Evolutionary conservation across 2,113 vertebrate species (phyloP).

Genomic region (Tragelaphus scriptus): DNA sequence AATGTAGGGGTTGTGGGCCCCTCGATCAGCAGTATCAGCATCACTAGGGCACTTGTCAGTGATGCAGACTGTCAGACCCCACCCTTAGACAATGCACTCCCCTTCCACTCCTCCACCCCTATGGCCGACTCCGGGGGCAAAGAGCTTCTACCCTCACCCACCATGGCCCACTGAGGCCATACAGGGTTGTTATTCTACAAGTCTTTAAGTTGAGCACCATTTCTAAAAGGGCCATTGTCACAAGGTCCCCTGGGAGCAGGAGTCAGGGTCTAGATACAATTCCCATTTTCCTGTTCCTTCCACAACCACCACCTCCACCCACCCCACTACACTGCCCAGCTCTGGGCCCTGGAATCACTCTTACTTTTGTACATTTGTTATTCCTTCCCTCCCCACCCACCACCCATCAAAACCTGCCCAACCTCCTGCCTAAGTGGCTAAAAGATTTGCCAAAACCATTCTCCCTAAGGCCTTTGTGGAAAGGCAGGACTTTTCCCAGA

Average conservation of each 20-base stretch:
- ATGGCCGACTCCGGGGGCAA: background rate
- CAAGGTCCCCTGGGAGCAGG: background rate
- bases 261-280: background rate
- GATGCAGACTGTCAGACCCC: background rate
- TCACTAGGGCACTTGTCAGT: background rate
- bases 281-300: background rate
- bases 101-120: too few species aligned
- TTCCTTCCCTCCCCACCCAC: background rate
- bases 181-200: background rate
- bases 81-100: background rate
- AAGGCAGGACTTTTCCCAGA: background rate
- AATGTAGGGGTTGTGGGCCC: background rate
- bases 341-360: background rate
- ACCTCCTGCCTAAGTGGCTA: background rate
- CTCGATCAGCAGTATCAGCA: background rate
- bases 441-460: background rate
- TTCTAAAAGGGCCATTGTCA: background rate
- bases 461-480: background rate
- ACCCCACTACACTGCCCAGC: rapidly evolving
- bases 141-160: too few species aligned
- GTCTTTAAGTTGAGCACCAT: background rate
- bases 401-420: background rate
- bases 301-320: background rate
- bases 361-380: background rate
- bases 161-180: background rate